Base-by-base conservation (phyloP, 1,140 invertebrate species). In the Papilio polyxenes region DNA sequence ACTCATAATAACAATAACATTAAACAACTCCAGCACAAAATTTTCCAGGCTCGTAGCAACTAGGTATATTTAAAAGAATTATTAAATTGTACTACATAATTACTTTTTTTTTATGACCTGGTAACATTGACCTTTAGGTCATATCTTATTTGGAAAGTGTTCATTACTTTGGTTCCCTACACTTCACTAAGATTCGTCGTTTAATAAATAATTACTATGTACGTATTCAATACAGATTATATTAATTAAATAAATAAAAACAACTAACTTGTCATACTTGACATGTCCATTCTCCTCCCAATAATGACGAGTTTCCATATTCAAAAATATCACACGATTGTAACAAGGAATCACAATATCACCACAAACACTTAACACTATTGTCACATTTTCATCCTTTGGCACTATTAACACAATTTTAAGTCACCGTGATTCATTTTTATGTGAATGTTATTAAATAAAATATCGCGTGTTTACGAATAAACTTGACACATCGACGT, bases 271-370 rank as follows among this genome's bases (percentile, higher is more conserved):
- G 87, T 94, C 92, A 89, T 93, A 94, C 87, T 94, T 94, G 81
- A 92, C 91, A 87, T 91, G 92, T 76, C 92, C 92, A 84, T 93
- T 94, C 83, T 94, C 93, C 83, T 93, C 92, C 93, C 93, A 94
- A 85, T 93, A 94, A 85, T 93, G 87, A 81, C 90, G 88, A 82
- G 89, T 91, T 91, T 93, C 92, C 92, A 93, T 93, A 87, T 89
- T 92, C 78, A 92, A 87, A 83, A 83, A 85, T 78, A 88, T 86
- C 65, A 82, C 84, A 87, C 83, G 81, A 82, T 76, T 84, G 85
- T 37, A 88, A 89, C 85, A 88, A 77, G 80, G 77, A 75, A 87
- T 82, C 88, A 90, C 89, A 84, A 81, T 86, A 80, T 85, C 84
- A 89, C 75, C 87, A 91, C 88, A 83, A 77, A 86, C 86, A 90